Conservation (phyloP, 2,113 vertebrate genomes). For the Xenopus laevis region DNA sequence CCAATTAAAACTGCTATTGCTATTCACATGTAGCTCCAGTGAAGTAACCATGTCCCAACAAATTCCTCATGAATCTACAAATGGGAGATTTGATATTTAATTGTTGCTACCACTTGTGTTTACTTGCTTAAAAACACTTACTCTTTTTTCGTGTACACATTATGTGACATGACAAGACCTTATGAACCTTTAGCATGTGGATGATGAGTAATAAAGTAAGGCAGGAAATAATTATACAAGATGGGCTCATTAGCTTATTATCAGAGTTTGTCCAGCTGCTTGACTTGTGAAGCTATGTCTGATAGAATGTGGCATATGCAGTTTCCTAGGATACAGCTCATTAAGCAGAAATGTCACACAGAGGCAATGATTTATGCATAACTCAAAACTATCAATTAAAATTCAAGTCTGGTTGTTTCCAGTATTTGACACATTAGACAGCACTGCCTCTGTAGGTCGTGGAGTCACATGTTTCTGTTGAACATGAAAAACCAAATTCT, state of each 20-base stretch:
- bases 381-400: background rate
- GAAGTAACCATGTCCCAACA: no score
- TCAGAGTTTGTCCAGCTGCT: background rate
- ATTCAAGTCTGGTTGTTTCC: background rate
- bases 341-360: constrained; percentile 9
- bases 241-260: background rate
- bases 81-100: no score
- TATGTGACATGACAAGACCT: no score
- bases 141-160: no score
- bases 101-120: no score
- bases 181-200: background rate
- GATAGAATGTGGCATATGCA: background rate
- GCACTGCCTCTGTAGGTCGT: no score
- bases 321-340: constrained; percentile 11
- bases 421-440: background rate
- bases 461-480: no score
- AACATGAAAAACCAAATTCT: no score
- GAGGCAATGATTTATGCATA: constrained; percentile 9
- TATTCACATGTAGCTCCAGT: no score
- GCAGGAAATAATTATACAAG: background rate
- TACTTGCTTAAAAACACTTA: no score
- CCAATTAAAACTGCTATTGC: no score
- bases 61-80: no score
- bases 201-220: background rate
- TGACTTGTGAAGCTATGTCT: background rate